A percentile compares a stretch with the other conserved stretches of the same genome.
Conservation (phyloP, 1,140 invertebrate species). For the Scaptomyza graminum region DNA sequence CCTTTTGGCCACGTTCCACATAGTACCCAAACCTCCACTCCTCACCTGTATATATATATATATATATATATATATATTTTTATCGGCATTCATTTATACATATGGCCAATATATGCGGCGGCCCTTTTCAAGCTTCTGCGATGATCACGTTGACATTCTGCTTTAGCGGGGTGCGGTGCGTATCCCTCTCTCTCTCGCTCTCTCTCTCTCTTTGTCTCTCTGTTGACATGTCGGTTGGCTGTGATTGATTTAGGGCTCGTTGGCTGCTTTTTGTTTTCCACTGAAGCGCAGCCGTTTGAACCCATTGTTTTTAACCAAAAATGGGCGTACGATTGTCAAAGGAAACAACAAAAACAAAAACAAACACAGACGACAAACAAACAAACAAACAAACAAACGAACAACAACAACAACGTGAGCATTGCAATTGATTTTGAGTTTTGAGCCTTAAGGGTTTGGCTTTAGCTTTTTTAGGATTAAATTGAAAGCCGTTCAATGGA, state of each 20-base stretch:
- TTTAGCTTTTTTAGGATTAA: slow-evolving; percentile 23
- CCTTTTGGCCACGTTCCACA: slow-evolving; percentile 58
- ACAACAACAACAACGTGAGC: slow-evolving; percentile 30
- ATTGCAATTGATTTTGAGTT: slow-evolving; percentile 25
- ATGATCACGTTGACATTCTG: slow-evolving; percentile 79
- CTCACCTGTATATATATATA: slow-evolving; percentile 5
- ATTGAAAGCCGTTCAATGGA: slow-evolving; percentile 52
- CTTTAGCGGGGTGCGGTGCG: slow-evolving; percentile 7
- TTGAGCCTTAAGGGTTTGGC: slow-evolving; percentile 13
- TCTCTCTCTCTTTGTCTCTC: background rate
- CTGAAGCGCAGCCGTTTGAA: slow-evolving; percentile 77
- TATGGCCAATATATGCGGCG: slow-evolving; percentile 73
- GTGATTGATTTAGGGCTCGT: slow-evolving; percentile 77
- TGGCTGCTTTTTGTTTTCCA: slow-evolving; percentile 75
- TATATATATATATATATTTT: slow-evolving; percentile 41
- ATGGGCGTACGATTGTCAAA: slow-evolving; percentile 62
- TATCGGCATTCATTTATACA: slow-evolving; percentile 15
- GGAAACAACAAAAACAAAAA: slow-evolving; percentile 1
- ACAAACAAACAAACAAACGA: slow-evolving; percentile 16
- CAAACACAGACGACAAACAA: slow-evolving; percentile 24
- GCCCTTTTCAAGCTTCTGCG: slow-evolving; percentile 70
- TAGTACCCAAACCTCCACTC: background rate
- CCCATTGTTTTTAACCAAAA: slow-evolving; percentile 79
- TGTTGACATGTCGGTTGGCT: slow-evolving; percentile 72
- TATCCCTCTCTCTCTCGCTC: too few relatives aligned